These are phyloP conservation scores for Pollimyrus isidori DNA, from an alignment of 2,113 vertebrate genomes.

Conservation along the genomic window DNA sequence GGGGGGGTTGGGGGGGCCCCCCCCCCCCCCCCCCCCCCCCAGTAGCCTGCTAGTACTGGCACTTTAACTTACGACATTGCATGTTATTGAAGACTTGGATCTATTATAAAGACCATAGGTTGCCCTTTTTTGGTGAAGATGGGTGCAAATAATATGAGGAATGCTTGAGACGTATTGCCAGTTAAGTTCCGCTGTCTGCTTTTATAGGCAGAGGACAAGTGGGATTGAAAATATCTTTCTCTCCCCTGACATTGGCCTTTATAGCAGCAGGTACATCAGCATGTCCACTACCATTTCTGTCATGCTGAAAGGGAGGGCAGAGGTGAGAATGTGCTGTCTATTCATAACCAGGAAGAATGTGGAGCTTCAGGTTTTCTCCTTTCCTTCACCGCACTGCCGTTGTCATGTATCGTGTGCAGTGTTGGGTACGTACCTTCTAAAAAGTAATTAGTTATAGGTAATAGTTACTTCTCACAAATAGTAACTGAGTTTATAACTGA, in stretches of 20 bases:
- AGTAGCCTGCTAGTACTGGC: background rate
- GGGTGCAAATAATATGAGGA: background rate
- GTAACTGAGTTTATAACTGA: no score
- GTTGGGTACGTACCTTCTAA: no score
- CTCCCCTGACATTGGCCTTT: background rate
- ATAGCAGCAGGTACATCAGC: background rate
- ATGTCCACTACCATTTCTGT: background rate
- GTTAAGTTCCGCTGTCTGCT: background rate
- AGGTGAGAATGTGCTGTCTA: background rate
- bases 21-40: background rate
- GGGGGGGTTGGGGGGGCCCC: no score
- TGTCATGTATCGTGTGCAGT: background rate
- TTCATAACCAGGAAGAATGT: background rate
- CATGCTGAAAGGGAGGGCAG: background rate
- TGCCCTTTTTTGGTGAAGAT: background rate
- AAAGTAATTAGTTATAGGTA: no score
- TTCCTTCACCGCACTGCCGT: background rate
- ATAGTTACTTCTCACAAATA: no score
- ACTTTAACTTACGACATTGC: background rate
- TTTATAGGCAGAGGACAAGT: background rate
- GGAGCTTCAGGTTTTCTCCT: background rate
- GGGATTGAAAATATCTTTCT: background rate
- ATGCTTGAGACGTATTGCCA: background rate
- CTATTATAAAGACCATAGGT: background rate
- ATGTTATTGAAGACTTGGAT: background rate